phyloP scores from a whole-genome alignment of 2,113 vertebrate genomes.

The Zapus hudsonius region DNA sequence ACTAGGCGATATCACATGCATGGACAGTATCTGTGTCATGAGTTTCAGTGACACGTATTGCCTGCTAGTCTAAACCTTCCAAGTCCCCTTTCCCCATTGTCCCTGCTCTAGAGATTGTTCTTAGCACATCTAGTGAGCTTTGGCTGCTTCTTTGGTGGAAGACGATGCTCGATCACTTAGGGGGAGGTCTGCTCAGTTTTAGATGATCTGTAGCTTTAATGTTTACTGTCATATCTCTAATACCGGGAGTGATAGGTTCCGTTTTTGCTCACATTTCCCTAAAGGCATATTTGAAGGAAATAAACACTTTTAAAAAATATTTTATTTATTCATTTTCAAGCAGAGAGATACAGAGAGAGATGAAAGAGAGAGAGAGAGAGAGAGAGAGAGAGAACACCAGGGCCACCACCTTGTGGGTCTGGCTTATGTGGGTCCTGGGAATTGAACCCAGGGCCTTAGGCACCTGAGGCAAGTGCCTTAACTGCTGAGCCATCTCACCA shows the following conservation, averaged over 20 bases:
- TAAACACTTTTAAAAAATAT: neutral
- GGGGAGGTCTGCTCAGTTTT: neutral
- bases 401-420: too few species aligned
- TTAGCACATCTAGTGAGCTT: too few species aligned
- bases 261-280: conserved; percentile 2
- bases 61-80: conserved; percentile 16
- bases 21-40: neutral
- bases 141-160: conserved; percentile 33
- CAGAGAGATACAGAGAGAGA: too few species aligned
- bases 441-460: too few species aligned
- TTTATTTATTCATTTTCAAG: too few species aligned
- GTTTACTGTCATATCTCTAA: neutral
- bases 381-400: too few species aligned
- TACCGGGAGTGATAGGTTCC: neutral
- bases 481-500: too few species aligned
- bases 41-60: neutral
- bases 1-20: conserved; percentile 14
- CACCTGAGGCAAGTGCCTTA: neutral
- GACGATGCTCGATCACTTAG: neutral
- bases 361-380: too few species aligned
- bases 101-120: conserved; percentile 22
- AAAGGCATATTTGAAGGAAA: neutral
- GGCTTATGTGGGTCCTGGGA: too few species aligned
- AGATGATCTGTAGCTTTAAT: neutral
- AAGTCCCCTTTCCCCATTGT: conserved; percentile 39